These are phyloP conservation scores for Biston betularia DNA, from an alignment of 2,888 invertebrate species.

Conservation along the genomic window DNA sequence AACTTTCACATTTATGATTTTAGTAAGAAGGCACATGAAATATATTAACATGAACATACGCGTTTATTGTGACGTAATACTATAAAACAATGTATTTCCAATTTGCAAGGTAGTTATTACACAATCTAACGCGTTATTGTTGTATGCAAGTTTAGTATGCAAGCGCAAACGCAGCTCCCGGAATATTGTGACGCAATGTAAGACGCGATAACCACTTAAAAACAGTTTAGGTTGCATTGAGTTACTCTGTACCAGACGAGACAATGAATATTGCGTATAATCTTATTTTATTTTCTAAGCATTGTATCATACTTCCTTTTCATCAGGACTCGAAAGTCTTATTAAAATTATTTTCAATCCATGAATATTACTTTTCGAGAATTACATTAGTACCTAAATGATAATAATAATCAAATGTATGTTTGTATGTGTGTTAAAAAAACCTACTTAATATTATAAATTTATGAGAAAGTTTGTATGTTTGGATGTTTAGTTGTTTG, in stretches of 20 bases:
- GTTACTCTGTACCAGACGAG: not conserved
- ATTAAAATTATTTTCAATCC: not conserved
- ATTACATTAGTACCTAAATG: no score
- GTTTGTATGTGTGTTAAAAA: no score
- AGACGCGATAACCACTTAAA: conserved; percentile 15
- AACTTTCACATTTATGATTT: no score
- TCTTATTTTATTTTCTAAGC: no score
- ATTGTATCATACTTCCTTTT: no score
- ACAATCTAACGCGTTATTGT: conserved; percentile 11
- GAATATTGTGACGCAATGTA: conserved; percentile 23
- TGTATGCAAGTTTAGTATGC: conserved; percentile 14
- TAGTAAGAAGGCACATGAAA: not conserved
- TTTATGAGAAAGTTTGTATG: no score
- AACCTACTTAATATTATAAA: no score
- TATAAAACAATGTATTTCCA: conserved; percentile 13
- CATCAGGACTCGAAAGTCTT: no score
- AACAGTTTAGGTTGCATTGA: conserved; percentile 15
- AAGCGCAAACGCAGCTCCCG: conserved; percentile 11
- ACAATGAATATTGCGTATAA: no score
- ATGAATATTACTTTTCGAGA: no score
- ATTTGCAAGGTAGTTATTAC: conserved; percentile 9
- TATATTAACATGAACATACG: not conserved
- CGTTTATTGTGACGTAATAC: not conserved
- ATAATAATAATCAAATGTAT: no score
- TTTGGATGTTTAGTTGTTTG: no score